phyloP scores from a whole-genome alignment of 2,113 vertebrate genomes.

The Rafetus swinhoei region DNA sequence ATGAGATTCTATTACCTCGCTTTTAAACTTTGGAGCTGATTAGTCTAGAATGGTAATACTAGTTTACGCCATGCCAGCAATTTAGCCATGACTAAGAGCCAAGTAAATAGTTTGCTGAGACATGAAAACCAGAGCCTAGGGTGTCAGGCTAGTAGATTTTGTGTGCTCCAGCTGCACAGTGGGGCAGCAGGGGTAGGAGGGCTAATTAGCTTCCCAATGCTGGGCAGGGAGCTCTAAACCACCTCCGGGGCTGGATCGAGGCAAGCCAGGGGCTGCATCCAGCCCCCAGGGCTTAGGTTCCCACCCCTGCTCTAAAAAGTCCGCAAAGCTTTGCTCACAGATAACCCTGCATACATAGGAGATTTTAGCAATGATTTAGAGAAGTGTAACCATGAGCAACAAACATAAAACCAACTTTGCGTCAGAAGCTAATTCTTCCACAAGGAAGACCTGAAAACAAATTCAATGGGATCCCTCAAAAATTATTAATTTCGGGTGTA shows the following conservation, averaged over 20 bases:
- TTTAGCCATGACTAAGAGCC: constrained; percentile 5
- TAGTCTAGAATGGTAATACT: not conserved
- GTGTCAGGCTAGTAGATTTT: too few relatives aligned
- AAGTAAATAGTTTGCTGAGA: not conserved
- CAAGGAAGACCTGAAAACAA: not conserved
- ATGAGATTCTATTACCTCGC: not conserved
- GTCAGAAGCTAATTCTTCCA: not conserved
- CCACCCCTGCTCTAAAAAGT: too few relatives aligned
- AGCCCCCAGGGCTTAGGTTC: too few relatives aligned
- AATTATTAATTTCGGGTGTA: not conserved
- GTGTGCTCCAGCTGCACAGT: too few relatives aligned
- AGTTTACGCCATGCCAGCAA: not conserved
- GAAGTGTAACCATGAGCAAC: not conserved
- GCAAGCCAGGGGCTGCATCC: too few relatives aligned
- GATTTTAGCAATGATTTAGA: not conserved
- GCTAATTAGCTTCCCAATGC: too few relatives aligned
- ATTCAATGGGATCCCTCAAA: not conserved
- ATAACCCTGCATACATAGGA: not conserved
- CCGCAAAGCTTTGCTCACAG: not conserved
- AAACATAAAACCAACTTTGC: not conserved
- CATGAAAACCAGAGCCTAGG: not conserved
- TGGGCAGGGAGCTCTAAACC: too few relatives aligned
- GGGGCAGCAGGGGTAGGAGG: too few relatives aligned
- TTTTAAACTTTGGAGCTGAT: not conserved
- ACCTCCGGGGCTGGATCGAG: too few relatives aligned